Percentiles rank a stretch among this genome's conserved stretches.
phyloP scores from a whole-genome alignment of 1,140 invertebrate genomes.

The Sycophaga agraensis region DNA sequence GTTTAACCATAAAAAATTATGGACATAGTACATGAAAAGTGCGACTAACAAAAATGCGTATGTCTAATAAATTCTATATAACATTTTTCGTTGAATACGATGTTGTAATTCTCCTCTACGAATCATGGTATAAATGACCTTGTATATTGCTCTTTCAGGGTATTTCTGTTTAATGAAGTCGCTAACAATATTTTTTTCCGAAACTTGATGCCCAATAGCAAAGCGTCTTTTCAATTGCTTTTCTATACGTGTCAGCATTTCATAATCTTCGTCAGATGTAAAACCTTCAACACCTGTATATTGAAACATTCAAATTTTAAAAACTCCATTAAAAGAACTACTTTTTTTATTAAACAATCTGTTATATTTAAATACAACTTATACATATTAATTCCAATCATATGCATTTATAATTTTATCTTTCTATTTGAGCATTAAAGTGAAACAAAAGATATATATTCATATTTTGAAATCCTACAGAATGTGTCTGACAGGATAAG shows the following conservation, averaged over 20 bases:
- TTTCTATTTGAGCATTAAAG: too few species aligned
- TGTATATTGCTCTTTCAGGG: slow-evolving; percentile 81
- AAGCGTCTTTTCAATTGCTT: slow-evolving; percentile 93
- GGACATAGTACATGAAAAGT: too few species aligned
- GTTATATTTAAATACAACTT: too few species aligned
- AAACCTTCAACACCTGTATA: slow-evolving; percentile 90
- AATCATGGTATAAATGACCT: slow-evolving; percentile 93
- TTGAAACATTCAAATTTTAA: slow-evolving; percentile 33
- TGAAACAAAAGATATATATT: neutral
- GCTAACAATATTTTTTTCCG: slow-evolving; percentile 89
- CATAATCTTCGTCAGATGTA: slow-evolving; percentile 91
- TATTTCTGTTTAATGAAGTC: slow-evolving; percentile 95
- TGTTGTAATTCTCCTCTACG: slow-evolving; percentile 93
- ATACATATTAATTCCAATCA: too few species aligned
- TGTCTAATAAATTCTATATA: slow-evolving; percentile 75
- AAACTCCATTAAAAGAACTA: neutral
- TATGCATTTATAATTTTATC: too few species aligned
- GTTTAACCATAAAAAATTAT: too few species aligned
- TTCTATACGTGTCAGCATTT: slow-evolving; percentile 86
- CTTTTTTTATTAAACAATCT: too few species aligned
- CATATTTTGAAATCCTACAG: too few species aligned
- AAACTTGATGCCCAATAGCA: slow-evolving; percentile 94
- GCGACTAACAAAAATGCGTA: too few species aligned
- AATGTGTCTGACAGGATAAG: too few species aligned
- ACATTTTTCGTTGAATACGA: slow-evolving; percentile 94